These are phyloP conservation scores for Caracal caracal DNA, from an alignment of 2,113 vertebrate genomes.

Conservation along the genomic window DNA sequence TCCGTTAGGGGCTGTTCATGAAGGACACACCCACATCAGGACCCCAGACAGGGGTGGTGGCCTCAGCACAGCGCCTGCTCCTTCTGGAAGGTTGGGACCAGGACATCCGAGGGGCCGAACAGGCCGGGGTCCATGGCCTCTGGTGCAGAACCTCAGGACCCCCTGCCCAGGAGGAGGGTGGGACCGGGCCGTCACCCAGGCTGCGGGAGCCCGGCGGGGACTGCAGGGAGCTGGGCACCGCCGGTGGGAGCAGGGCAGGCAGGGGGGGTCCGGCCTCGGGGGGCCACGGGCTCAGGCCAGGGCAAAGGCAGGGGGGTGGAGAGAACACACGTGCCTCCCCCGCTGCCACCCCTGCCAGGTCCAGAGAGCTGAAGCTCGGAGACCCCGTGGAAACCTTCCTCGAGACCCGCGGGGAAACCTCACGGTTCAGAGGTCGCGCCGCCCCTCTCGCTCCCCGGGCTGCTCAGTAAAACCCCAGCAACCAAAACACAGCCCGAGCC, in stretches of 20 bases:
- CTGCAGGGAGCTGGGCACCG: neutral
- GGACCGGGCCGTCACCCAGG: neutral
- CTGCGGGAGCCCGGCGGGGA: neutral
- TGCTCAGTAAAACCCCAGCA: neutral
- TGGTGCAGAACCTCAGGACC: neutral
- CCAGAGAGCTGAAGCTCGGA: neutral
- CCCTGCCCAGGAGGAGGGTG: neutral
- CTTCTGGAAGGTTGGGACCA: neutral
- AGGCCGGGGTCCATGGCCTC: accelerated
- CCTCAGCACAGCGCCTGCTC: accelerated
- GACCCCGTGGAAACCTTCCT: neutral
- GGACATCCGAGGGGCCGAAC: accelerated
- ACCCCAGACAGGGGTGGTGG: neutral
- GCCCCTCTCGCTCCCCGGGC: neutral
- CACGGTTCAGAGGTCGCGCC: neutral
- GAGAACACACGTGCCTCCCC: neutral
- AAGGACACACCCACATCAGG: neutral
- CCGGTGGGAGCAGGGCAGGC: neutral
- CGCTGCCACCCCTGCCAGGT: neutral
- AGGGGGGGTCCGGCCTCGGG: neutral
- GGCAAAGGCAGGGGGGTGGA: neutral
- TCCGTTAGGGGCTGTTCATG: too few species aligned
- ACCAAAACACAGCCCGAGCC: accelerated
- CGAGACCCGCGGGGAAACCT: neutral
- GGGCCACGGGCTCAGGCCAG: neutral